Conservation (phyloP, 2,888 invertebrate genomes). For the Zaprionus bogoriensis region DNA sequence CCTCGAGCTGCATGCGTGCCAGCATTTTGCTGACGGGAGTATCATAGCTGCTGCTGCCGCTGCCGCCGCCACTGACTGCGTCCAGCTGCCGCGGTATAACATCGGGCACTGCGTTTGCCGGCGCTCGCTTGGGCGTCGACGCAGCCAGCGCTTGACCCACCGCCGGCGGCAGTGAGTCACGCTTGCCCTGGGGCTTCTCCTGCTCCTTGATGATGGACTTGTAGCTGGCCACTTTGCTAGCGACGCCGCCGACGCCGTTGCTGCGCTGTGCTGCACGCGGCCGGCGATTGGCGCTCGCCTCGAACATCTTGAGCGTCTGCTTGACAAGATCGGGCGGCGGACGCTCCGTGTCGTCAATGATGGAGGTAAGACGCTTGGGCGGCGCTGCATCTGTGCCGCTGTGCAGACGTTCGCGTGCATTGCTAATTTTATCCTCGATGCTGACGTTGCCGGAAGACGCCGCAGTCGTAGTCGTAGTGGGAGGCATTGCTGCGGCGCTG, state of each 20-base stretch:
- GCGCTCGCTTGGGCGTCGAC: conserved; percentile 50
- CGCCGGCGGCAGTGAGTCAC: background rate
- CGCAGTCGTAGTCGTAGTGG: background rate
- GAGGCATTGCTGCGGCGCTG: conserved; percentile 4
- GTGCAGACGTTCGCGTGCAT: conserved; percentile 81
- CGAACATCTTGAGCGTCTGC: conserved; percentile 92
- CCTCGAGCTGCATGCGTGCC: conserved; percentile 68
- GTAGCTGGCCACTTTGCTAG: conserved; percentile 86
- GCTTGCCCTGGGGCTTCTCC: conserved; percentile 75
- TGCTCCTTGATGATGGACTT: conserved; percentile 86
- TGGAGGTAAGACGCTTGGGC: conserved; percentile 86
- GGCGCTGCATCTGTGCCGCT: conserved; percentile 82
- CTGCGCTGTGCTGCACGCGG: conserved; percentile 82
- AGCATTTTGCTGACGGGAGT: conserved; percentile 80
- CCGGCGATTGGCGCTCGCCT: conserved; percentile 85
- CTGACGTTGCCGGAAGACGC: conserved; percentile 55
- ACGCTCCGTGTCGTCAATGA: conserved; percentile 89
- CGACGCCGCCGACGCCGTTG: conserved; percentile 84
- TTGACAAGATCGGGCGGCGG: conserved; percentile 95
- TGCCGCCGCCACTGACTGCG: no score
- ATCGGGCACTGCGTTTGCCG: conserved; percentile 79
- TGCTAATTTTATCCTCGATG: conserved; percentile 83
- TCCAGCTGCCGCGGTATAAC: conserved; percentile 80
- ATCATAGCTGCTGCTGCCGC: conserved; percentile 58
- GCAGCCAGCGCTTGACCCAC: conserved; percentile 28